phyloP scores from a whole-genome alignment of 2,113 vertebrate species.

The Epinephelus lanceolatus region DNA sequence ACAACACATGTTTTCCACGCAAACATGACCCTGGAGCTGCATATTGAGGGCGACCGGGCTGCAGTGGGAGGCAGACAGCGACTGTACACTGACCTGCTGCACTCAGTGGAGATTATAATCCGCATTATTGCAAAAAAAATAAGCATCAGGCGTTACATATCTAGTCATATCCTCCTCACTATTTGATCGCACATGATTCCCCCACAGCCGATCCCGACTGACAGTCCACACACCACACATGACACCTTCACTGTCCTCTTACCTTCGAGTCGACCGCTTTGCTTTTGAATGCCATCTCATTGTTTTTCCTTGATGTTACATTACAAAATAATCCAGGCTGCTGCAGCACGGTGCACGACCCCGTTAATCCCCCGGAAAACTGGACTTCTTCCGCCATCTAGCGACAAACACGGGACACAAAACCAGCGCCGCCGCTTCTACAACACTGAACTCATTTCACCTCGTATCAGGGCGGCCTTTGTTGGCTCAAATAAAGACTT shows the following conservation, averaged over 20 bases:
- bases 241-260: conserved; percentile 28
- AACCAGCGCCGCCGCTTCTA: conserved; percentile 21
- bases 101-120: not conserved
- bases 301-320: conserved; percentile 45
- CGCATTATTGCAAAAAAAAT: not conserved
- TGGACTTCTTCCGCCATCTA: conserved; percentile 66
- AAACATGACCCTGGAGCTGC: conserved; percentile 13
- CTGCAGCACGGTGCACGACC: conserved; percentile 41
- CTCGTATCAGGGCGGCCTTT: conserved; percentile 56
- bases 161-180: not conserved
- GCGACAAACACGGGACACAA: conserved; percentile 31
- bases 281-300: conserved; percentile 84
- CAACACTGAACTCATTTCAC: conserved; percentile 65
- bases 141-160: not conserved
- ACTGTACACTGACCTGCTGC: not conserved
- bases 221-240: not conserved
- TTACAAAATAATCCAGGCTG: conserved; percentile 39
- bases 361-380: conserved; percentile 57
- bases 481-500: conserved; percentile 42
- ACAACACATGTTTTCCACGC: not conserved
- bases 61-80: conserved; percentile 14
- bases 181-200: conserved; percentile 11
- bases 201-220: conserved; percentile 1
- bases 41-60: not conserved
- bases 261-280: conserved; percentile 82